These are phyloP conservation scores for Caenorhabditis sinica DNA, from an alignment of 2,888 invertebrate species.

Conservation along the genomic window DNA sequence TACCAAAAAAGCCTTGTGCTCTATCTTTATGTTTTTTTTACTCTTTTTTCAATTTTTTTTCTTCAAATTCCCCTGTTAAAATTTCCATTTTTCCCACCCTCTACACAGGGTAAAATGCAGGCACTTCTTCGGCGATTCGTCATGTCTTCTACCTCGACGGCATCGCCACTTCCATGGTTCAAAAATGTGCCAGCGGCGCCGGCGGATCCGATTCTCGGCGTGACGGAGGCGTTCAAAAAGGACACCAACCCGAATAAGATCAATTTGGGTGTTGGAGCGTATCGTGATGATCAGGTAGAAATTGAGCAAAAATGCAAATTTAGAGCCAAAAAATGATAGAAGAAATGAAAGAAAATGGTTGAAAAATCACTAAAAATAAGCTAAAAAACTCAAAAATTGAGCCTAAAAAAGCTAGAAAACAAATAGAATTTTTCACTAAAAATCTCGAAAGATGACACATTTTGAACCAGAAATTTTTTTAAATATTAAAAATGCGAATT, in stretches of 20 bases:
- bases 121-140: slow-evolving; percentile 37
- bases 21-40: neutral
- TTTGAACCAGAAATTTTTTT: neutral
- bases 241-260: slow-evolving; percentile 95
- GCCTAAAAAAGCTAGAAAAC: neutral
- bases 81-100: neutral
- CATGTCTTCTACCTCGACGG: slow-evolving; percentile 22
- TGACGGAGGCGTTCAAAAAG: slow-evolving; percentile 92
- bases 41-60: neutral
- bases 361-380: neutral
- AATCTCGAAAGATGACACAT: too few species aligned
- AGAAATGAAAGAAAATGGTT: neutral
- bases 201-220: slow-evolving; percentile 90
- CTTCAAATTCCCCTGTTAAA: neutral
- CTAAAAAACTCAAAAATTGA: neutral
- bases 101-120: slow-evolving; percentile 34
- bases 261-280: slow-evolving; percentile 91
- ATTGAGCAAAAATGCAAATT: too few species aligned
- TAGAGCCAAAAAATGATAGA: too few species aligned
- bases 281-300: slow-evolving; percentile 91
- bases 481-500: too few species aligned
- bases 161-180: slow-evolving; percentile 37
- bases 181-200: slow-evolving; percentile 71
- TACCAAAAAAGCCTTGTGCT: too few species aligned
- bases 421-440: too few species aligned